These are phyloP conservation scores for Canis aureus DNA, from an alignment of 2,113 vertebrate genomes.

Conservation along the genomic window DNA sequence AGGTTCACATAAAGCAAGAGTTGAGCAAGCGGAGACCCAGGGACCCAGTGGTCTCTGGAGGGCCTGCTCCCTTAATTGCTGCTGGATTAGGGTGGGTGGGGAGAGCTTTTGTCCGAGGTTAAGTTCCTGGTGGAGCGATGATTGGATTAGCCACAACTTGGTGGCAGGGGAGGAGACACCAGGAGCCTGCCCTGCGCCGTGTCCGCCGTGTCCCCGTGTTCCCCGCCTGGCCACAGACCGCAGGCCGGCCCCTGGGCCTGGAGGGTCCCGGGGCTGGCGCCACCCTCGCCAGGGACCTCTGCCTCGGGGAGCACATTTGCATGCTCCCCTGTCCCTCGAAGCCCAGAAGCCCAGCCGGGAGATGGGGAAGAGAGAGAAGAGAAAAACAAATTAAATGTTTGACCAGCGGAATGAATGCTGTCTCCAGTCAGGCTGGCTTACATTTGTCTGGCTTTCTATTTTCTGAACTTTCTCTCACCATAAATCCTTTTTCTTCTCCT, in stretches of 20 bases:
- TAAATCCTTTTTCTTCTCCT: constrained; percentile 62
- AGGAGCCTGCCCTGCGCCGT: accelerated
- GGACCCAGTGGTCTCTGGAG: not conserved
- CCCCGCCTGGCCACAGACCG: not conserved
- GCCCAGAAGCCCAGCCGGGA: not conserved
- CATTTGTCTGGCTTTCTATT: constrained; percentile 64
- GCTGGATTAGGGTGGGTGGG: constrained; percentile 20
- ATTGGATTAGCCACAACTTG: not conserved
- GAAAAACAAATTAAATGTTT: constrained; percentile 40
- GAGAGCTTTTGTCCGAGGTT: constrained; percentile 45
- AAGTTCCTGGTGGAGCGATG: constrained; percentile 26
- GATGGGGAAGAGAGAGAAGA: constrained; percentile 32
- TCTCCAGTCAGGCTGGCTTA: constrained; percentile 57
- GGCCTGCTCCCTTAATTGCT: constrained; percentile 20
- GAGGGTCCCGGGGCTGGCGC: not conserved
- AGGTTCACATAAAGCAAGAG: constrained; percentile 32
- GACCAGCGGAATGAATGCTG: constrained; percentile 57
- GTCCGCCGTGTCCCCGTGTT: accelerated
- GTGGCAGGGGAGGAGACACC: not conserved
- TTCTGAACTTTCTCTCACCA: constrained; percentile 70
- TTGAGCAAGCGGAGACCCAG: constrained; percentile 8
- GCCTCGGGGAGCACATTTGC: not conserved
- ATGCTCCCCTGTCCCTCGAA: not conserved
- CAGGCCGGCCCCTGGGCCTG: not conserved
- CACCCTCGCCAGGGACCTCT: not conserved